phyloP scores from a whole-genome alignment of 1,140 invertebrate genomes.

The Orchesella cincta region DNA sequence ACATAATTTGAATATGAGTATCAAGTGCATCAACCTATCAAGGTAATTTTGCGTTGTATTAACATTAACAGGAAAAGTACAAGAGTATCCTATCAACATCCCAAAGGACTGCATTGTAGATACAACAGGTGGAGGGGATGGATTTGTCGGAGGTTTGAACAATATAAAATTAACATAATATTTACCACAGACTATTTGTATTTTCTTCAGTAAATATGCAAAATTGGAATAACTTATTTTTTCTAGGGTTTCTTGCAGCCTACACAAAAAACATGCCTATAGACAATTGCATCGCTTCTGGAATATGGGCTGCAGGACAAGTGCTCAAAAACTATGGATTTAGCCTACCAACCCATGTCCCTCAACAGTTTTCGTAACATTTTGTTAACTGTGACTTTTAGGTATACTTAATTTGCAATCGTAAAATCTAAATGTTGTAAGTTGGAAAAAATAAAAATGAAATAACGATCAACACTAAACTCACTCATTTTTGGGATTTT shows the following conservation, averaged over 20 bases:
- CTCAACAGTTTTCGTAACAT: neutral
- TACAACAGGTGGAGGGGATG: neutral
- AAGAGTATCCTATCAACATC: neutral
- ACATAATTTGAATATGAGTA: too few relatives aligned
- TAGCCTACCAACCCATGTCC: neutral
- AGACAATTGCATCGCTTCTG: neutral
- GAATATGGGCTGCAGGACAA: constrained; percentile 5
- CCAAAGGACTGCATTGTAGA: neutral
- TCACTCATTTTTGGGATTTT: too few relatives aligned
- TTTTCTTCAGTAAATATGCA: neutral
- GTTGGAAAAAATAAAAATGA: too few relatives aligned
- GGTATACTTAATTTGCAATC: too few relatives aligned
- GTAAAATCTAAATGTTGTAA: too few relatives aligned
- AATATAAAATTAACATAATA: too few relatives aligned
- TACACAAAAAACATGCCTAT: neutral
- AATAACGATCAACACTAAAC: too few relatives aligned
- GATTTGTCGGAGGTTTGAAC: constrained; percentile 3
- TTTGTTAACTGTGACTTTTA: too few relatives aligned
- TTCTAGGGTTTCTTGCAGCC: constrained; percentile 3
- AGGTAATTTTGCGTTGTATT: too few relatives aligned
- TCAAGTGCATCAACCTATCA: too few relatives aligned
- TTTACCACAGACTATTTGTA: neutral
- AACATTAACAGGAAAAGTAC: neutral
- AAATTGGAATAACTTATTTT: neutral
- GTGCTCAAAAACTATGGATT: neutral